Evolutionary conservation across 2,888 invertebrate species (phyloP).

Genomic region (Philereme transversata): DNA sequence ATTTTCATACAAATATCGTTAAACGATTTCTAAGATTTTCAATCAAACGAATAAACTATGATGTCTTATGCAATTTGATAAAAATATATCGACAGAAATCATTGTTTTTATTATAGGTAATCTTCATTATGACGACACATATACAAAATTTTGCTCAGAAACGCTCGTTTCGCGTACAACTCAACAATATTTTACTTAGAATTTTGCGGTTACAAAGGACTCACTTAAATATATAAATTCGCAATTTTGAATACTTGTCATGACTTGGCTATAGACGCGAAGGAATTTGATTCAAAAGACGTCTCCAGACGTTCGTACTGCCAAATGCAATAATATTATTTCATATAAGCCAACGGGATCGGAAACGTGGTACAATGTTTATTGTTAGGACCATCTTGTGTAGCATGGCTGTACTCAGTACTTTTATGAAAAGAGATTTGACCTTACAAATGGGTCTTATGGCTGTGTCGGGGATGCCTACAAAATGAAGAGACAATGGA

Average conservation of each 20-base stretch:
- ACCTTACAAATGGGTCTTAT: no score
- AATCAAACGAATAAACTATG: no score
- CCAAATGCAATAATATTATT: constrained; percentile 75
- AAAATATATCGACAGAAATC: no score
- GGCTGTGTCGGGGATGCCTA: no score
- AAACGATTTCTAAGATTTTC: no score
- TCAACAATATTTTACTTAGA: no score
- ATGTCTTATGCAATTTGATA: no score
- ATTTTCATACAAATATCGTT: no score
- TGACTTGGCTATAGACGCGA: constrained; percentile 52
- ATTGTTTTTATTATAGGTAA: neutral
- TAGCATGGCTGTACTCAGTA: constrained; percentile 1
- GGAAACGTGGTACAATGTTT: constrained; percentile 62
- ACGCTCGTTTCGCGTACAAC: no score
- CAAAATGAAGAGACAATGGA: no score
- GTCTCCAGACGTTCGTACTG: constrained; percentile 53
- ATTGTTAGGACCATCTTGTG: constrained; percentile 59
- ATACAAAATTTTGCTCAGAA: neutral
- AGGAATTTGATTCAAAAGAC: constrained; percentile 50
- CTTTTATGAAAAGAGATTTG: no score
- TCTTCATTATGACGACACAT: neutral
- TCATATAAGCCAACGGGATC: constrained; percentile 61
- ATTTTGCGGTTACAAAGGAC: neutral
- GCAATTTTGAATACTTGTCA: constrained; percentile 19
- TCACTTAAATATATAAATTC: constrained; percentile 4